Evolutionary conservation across 2,888 invertebrate species (phyloP).

Genomic region (Conus canariensis): DNA sequence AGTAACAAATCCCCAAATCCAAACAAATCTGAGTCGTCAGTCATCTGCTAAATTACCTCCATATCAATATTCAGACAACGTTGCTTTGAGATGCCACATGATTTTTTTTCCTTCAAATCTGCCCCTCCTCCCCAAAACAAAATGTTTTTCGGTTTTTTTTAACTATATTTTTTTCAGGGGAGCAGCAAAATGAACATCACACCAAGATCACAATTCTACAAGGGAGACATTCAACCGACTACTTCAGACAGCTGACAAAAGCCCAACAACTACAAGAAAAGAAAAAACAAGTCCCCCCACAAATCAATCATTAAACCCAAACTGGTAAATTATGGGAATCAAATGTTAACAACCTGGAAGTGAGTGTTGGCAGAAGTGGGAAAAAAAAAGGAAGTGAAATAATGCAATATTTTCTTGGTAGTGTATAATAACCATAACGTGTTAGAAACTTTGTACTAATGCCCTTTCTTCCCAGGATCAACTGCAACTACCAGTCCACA

Average conservation of each 20-base stretch:
- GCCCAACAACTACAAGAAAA: no score
- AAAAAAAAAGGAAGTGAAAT: neutral
- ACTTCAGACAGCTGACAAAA: neutral
- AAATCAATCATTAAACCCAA: neutral
- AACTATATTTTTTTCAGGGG: neutral
- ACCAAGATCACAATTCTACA: neutral
- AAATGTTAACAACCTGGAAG: neutral
- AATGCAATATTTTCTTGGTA: neutral
- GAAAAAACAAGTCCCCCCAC: no score
- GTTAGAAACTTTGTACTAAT: no score
- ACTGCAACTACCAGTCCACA: no score
- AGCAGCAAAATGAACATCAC: conserved; percentile 11
- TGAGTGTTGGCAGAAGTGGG: neutral
- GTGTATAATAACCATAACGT: no score
- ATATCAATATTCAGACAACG: neutral
- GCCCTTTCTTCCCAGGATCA: no score
- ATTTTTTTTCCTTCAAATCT: neutral
- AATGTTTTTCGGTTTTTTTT: neutral
- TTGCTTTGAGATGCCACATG: neutral
- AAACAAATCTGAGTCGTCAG: neutral
- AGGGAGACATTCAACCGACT: neutral
- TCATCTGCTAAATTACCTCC: neutral
- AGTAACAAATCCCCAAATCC: neutral
- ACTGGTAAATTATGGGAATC: neutral
- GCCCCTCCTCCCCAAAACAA: neutral